These are phyloP conservation scores for Bembecia ichneumoniformis DNA, from an alignment of 2,888 invertebrate species.

Conservation along the genomic window DNA sequence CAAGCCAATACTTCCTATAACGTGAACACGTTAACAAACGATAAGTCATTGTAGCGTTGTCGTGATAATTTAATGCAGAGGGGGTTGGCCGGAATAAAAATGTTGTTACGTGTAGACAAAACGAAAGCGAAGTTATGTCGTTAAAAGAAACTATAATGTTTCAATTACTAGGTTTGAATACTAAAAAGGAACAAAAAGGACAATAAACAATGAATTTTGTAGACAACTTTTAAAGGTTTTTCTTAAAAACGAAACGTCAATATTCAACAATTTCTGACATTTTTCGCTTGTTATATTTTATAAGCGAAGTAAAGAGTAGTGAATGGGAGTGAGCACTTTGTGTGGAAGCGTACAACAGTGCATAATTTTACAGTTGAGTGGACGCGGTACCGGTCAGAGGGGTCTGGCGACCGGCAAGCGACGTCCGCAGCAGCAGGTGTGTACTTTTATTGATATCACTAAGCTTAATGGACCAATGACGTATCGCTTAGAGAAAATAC, in stretches of 20 bases:
- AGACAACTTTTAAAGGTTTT: too few species aligned
- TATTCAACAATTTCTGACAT: too few species aligned
- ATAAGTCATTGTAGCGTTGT: neutral
- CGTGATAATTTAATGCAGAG: conserved; percentile 1
- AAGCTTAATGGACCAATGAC: neutral
- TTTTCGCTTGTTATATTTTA: neutral
- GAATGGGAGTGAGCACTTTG: conserved; percentile 18
- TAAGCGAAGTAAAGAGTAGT: conserved; percentile 12
- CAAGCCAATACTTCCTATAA: too few species aligned
- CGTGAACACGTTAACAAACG: too few species aligned
- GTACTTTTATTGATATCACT: neutral
- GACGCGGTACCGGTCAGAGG: conserved; percentile 51
- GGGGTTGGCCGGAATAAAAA: conserved; percentile 1
- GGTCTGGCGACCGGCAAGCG: conserved; percentile 30
- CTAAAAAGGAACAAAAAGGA: too few species aligned
- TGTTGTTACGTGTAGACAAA: too few species aligned
- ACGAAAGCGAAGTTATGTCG: too few species aligned
- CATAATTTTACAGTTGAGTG: conserved; percentile 63
- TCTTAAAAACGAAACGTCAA: too few species aligned
- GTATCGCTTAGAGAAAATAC: neutral
- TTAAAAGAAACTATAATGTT: too few species aligned
- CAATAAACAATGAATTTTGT: too few species aligned
- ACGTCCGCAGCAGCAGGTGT: conserved; percentile 44
- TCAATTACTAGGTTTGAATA: neutral
- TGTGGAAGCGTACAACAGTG: conserved; percentile 30